phyloP scores from a whole-genome alignment of 2,113 vertebrate genomes.

The Hyaena hyaena region DNA sequence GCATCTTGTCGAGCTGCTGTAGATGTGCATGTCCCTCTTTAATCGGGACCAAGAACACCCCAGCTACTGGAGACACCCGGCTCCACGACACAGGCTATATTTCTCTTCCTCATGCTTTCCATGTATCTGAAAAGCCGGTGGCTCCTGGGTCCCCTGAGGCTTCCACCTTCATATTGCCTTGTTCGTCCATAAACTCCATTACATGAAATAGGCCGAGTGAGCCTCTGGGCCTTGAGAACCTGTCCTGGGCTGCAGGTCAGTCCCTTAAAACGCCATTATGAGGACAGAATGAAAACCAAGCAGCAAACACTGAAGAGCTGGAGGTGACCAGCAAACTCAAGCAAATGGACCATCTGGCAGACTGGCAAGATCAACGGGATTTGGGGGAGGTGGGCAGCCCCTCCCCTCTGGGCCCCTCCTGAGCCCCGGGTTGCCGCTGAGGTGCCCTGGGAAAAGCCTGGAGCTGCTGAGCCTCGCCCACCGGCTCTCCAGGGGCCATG shows the following conservation, averaged over 20 bases:
- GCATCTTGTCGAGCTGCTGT: accelerated
- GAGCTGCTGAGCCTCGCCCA: not conserved
- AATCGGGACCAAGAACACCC: not conserved
- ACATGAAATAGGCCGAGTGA: not conserved
- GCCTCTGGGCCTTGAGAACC: not conserved
- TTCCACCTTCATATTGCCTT: not conserved
- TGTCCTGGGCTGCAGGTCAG: conserved; percentile 28
- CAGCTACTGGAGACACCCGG: accelerated
- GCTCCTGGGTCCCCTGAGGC: not conserved
- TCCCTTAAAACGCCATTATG: not conserved
- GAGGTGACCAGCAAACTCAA: conserved; percentile 8
- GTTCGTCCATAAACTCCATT: not conserved
- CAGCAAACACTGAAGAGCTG: not conserved
- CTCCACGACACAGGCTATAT: not conserved
- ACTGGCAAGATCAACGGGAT: not conserved
- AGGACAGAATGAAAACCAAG: conserved; percentile 57
- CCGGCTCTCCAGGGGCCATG: accelerated
- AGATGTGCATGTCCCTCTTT: accelerated
- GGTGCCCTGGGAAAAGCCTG: accelerated
- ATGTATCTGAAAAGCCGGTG: accelerated
- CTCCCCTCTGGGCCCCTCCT: not conserved
- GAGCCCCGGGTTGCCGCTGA: not conserved
- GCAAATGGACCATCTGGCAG: not conserved
- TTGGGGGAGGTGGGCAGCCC: not conserved
- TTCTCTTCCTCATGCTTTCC: not conserved